These are phyloP conservation scores for Brachyhypopomus gauderio DNA, from an alignment of 2,113 vertebrate genomes.

Conservation along the genomic window DNA sequence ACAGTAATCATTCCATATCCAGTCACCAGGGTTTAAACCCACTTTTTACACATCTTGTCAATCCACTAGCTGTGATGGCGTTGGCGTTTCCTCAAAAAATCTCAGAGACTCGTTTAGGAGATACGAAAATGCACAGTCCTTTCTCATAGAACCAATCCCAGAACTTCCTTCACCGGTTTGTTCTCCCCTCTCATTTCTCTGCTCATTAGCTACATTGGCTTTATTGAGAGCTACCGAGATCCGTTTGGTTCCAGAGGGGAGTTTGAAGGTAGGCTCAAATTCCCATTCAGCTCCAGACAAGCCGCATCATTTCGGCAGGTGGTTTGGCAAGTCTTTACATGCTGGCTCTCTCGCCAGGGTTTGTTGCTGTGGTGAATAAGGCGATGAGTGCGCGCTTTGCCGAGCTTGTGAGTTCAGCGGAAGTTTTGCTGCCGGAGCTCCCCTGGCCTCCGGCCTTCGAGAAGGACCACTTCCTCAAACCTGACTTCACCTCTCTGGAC, in stretches of 20 bases:
- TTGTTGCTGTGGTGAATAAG: constrained; percentile 91
- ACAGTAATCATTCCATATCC: no score
- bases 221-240: constrained; percentile 93
- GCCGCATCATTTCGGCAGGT: not conserved
- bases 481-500: constrained; percentile 90
- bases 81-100: no score
- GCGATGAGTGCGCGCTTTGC: constrained; percentile 88
- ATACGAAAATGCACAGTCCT: no score
- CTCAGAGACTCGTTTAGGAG: not conserved
- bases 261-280: constrained; percentile 83
- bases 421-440: constrained; percentile 82
- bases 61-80: no score
- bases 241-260: constrained; percentile 91
- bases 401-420: constrained; percentile 82
- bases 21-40: not conserved
- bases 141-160: not conserved
- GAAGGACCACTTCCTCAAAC: constrained; percentile 88
- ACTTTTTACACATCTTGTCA: not conserved
- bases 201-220: constrained; percentile 84
- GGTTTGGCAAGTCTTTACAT: not conserved
- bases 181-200: not conserved
- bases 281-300: not conserved
- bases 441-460: constrained; percentile 88
- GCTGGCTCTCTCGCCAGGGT: constrained; percentile 70
- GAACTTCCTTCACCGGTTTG: not conserved